Percentiles rank a stretch among this genome's conserved stretches.
Conservation (phyloP, 2,888 invertebrate genomes). For the Nebria brevicollis region DNA sequence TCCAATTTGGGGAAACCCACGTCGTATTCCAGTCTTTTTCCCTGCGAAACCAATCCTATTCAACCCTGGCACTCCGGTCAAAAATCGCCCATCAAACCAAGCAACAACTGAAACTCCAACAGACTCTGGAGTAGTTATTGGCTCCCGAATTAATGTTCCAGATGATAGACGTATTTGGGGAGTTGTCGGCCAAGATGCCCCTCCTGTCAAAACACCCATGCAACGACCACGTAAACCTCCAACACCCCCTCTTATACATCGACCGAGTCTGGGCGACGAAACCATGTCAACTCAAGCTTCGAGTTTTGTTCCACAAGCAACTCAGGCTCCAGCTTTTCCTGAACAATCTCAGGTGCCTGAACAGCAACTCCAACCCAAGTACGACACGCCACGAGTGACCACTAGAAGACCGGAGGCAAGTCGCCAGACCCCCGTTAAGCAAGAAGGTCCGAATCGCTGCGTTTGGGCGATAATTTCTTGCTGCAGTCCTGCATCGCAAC, state of each 20-base stretch:
- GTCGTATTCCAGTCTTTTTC: constrained; percentile 37
- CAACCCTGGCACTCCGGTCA: constrained; percentile 35
- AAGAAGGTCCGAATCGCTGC: constrained; percentile 68
- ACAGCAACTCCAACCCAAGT: no score
- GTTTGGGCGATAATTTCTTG: constrained; percentile 82
- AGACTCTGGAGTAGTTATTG: constrained; percentile 12
- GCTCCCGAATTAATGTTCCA: constrained; percentile 17
- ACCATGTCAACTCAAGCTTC: not conserved
- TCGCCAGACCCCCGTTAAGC: not conserved
- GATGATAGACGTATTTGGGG: constrained; percentile 37
- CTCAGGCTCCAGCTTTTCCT: not conserved
- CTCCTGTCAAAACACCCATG: not conserved
- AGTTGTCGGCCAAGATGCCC: constrained; percentile 15
- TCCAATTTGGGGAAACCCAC: constrained; percentile 41
- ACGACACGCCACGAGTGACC: not conserved
- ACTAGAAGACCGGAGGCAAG: constrained; percentile 4
- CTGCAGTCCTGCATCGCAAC: constrained; percentile 67
- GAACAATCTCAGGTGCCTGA: no score
- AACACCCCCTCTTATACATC: constrained; percentile 34
- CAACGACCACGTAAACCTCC: constrained; percentile 6
- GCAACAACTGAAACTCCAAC: constrained; percentile 2
- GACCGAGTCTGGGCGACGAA: constrained; percentile 19
- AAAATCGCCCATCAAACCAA: constrained; percentile 18
- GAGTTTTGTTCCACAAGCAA: not conserved
- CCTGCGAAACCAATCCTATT: constrained; percentile 40